These are phyloP conservation scores for Drosophila lacicola DNA, from an alignment of 2,888 invertebrate species.

Conservation along the genomic window DNA sequence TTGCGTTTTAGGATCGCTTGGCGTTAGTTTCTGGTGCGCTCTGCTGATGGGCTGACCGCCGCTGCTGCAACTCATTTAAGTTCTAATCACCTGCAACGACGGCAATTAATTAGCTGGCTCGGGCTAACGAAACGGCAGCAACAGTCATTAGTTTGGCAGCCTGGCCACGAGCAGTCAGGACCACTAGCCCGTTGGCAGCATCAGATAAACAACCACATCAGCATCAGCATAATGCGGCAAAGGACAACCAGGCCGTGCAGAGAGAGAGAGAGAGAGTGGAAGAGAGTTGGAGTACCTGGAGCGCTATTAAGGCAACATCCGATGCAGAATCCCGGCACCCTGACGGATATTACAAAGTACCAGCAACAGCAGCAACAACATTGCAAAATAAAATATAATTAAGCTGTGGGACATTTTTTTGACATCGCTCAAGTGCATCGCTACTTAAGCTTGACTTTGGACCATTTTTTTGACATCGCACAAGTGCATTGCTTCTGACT, in stretches of 20 bases:
- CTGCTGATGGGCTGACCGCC: slow-evolving; percentile 24
- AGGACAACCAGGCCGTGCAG: slow-evolving; percentile 25
- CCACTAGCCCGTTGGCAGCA: slow-evolving; percentile 50
- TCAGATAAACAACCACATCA: slow-evolving; percentile 65
- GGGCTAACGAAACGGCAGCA: slow-evolving; percentile 62
- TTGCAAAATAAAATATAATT: slow-evolving; percentile 58
- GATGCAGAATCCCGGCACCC: slow-evolving; percentile 44
- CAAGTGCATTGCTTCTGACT: slow-evolving; percentile 31
- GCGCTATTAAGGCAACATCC: slow-evolving; percentile 68
- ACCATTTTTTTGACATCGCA: slow-evolving; percentile 25
- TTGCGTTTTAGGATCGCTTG: slow-evolving; percentile 28
- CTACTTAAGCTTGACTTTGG: slow-evolving; percentile 56
- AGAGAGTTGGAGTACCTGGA: slow-evolving; percentile 27
- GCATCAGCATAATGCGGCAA: slow-evolving; percentile 66
- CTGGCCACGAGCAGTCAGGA: slow-evolving; percentile 24
- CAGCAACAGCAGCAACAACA: slow-evolving; percentile 32
- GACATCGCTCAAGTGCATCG: slow-evolving; percentile 20
- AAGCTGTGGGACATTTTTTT: slow-evolving; percentile 39
- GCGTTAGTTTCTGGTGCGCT: slow-evolving; percentile 11
- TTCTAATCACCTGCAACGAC: slow-evolving; percentile 79
- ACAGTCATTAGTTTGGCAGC: slow-evolving; percentile 69
- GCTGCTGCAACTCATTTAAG: slow-evolving; percentile 73
- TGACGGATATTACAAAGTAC: slow-evolving; percentile 67
- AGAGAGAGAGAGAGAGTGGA: not conserved
- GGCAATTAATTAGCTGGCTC: slow-evolving; percentile 71